A percentile compares a stretch with the other conserved stretches of the same genome.
phyloP scores from a whole-genome alignment of 2,888 invertebrate species.

The Clunio marinus region DNA sequence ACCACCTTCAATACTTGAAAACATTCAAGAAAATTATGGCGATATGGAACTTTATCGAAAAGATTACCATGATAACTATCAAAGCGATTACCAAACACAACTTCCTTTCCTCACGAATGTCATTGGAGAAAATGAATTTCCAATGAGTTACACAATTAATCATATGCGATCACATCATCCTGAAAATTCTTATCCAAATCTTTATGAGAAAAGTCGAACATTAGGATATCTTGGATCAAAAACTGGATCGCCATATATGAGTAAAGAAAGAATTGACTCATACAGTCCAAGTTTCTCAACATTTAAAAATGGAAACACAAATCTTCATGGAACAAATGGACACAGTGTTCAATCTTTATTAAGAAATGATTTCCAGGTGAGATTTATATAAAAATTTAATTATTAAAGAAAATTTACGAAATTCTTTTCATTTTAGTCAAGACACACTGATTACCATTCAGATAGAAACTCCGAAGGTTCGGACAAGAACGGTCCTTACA shows the following conservation, averaged over 20 bases:
- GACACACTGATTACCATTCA: slow-evolving; percentile 49
- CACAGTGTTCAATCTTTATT: slow-evolving; percentile 51
- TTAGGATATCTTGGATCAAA: slow-evolving; percentile 47
- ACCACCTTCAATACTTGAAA: slow-evolving; percentile 58
- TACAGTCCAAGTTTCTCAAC: slow-evolving; percentile 50
- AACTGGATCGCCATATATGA: slow-evolving; percentile 48
- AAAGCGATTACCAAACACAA: slow-evolving; percentile 42
- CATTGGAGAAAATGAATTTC: slow-evolving; percentile 40
- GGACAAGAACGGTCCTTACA: slow-evolving; percentile 75
- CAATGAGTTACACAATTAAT: slow-evolving; percentile 48
- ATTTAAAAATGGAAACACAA: slow-evolving; percentile 45
- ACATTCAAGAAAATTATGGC: slow-evolving; percentile 57
- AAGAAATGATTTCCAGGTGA: slow-evolving; percentile 49
- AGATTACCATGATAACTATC: slow-evolving; percentile 50
- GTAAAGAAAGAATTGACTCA: slow-evolving; percentile 51
- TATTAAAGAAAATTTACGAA: slow-evolving; percentile 49
- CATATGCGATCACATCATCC: slow-evolving; percentile 49
- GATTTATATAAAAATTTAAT: slow-evolving; percentile 45
- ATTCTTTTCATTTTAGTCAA: slow-evolving; percentile 53
- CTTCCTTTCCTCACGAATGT: slow-evolving; percentile 33
- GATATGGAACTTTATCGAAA: slow-evolving; percentile 42
- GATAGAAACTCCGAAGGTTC: slow-evolving; percentile 67
- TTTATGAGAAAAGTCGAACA: slow-evolving; percentile 50
- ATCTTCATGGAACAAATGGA: slow-evolving; percentile 44
- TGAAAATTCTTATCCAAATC: slow-evolving; percentile 45